Evolutionary conservation across 2,888 invertebrate species (phyloP), one percentile per base, ranked within the genome.

Genomic region (Ditylenchus weischeri): DNA sequence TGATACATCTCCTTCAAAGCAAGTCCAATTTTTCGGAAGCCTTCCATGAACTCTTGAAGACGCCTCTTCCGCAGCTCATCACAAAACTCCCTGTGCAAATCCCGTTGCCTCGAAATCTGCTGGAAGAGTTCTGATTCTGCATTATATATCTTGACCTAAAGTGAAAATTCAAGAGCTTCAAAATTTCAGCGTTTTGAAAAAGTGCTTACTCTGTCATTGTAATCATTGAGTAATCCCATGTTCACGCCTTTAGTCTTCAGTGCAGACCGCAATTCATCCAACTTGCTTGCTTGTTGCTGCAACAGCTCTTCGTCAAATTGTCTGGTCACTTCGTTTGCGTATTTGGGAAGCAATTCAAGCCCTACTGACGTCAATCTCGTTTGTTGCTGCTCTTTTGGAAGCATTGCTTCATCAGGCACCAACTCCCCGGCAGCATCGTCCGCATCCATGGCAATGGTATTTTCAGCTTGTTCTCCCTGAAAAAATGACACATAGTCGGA

Each of bases 1-100:
- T 75, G 75, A 57, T 75, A 75, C 49, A 95, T 92, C 85, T 95
- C 94, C 80, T 94, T 94, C 8, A 98, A 85, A 82, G 94, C 93
- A 5, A 88, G 86, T 0, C 91, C 90, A 75, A 98, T 96, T n/a
- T 68, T 61, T 38, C 48, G 58, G 67, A 76, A 79, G 36, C 77
- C 93, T 75, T 86, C 85, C 85, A 91, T 88, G 84, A 95, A 95
- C 81, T 95, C 93, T 0, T 86, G 85, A 66, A 85, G 88, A 38
- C 91, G 87, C 78, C 88, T 90, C 83, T 89, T 90, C 64, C 70
- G 66, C 48, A 79, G 66, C 23, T 84, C 82, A 69, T 86, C 86
- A 68, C 83, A 83, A 65, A 84, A 79, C 1, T 88, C 87, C 18
- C 91, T 87, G 23, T 76, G 69, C 19, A 89, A 88, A 77, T 91